Base-by-base conservation (phyloP, 2,113 vertebrate genomes). In the Callocephalon fimbriatum region DNA sequence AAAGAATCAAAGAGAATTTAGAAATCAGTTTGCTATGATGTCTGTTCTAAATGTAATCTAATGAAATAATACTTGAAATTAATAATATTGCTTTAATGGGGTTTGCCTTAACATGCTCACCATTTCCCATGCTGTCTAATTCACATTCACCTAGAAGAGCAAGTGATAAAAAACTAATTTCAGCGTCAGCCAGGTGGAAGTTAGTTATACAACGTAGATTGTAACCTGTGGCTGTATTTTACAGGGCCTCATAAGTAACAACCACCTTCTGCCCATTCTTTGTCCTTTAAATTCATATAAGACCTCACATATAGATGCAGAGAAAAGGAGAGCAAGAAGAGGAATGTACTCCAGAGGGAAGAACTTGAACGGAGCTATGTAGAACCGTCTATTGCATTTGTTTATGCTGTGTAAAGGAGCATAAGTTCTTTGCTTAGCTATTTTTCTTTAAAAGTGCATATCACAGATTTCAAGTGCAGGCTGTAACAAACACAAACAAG, bases 401-500 rank as follows among this genome's bases (percentile, higher is more conserved):
- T 54, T 86, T 19, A 1, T 62, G 44, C 44, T 32, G 31, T 9
- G 58, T 63, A 14, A 65, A 35, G 16, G 29, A 31, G 29, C 32
- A 8, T 2, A 82, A 38, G 31, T 48, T 48, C 61, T 12, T 19
- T 14, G 85, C 81, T 86, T 17, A 15, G 14, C 54, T 40, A 3
- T 88, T 80, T 76, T 75, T 44, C 54, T 61, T 31, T 21, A 10
- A 12, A 74, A 65, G 67, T 17, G 21, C 3, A 2, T 75, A 35
- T 48, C n/a, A 6, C 40, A 6, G 88, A 45, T 68, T 81, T 85
- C 72, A 42, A 93, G 88, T 19, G 76, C 29, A 2, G 88, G 56
- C 76, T 86, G 68, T 45, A 54, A 78, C 29, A 91, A 87, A 96
- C 16, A 44, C 88, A 80, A 86, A 92, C 94, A 97, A 93, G 83